Evolutionary conservation across 2,797 vertebrate genomes (phyloP).

Genomic region (Dryobates pubescens): DNA sequence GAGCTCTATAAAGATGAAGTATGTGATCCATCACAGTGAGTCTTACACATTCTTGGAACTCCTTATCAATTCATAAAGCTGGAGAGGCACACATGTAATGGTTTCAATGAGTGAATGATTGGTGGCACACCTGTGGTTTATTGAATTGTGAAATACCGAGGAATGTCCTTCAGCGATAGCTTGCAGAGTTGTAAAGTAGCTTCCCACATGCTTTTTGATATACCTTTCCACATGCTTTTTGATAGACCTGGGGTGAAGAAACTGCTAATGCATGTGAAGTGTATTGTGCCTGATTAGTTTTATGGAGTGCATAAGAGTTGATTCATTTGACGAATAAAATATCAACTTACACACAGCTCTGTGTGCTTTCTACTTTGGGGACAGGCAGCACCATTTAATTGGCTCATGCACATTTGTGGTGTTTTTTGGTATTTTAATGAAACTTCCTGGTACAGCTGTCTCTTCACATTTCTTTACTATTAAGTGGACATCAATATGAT

Average conservation of each 20-base stretch:
- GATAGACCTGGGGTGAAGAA: not conserved
- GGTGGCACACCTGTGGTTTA: fast-evolving
- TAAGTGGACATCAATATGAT: not conserved
- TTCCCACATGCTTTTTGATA: constrained; percentile 6
- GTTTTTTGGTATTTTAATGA: constrained; percentile 41
- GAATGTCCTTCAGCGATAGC: not conserved
- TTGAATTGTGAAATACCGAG: not conserved
- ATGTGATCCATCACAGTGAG: not conserved
- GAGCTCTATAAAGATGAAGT: not conserved
- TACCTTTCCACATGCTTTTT: not conserved
- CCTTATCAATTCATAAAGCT: not conserved
- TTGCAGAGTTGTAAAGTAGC: not conserved
- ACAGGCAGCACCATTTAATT: constrained; percentile 21
- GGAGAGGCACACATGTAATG: not conserved
- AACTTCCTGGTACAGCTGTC: constrained; percentile 32
- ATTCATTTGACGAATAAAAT: constrained; percentile 50
- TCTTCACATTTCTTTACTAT: constrained; percentile 29
- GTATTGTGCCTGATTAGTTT: not conserved
- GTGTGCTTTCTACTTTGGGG: not conserved
- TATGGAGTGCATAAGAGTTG: not conserved
- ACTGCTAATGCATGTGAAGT: constrained; percentile 4
- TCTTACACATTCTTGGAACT: not conserved
- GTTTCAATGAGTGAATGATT: not conserved
- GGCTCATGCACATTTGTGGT: constrained; percentile 3
- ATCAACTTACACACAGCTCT: not conserved